These are phyloP conservation scores for Manis pentadactyla DNA, from an alignment of 2,797 vertebrate species.

Conservation along the genomic window DNA sequence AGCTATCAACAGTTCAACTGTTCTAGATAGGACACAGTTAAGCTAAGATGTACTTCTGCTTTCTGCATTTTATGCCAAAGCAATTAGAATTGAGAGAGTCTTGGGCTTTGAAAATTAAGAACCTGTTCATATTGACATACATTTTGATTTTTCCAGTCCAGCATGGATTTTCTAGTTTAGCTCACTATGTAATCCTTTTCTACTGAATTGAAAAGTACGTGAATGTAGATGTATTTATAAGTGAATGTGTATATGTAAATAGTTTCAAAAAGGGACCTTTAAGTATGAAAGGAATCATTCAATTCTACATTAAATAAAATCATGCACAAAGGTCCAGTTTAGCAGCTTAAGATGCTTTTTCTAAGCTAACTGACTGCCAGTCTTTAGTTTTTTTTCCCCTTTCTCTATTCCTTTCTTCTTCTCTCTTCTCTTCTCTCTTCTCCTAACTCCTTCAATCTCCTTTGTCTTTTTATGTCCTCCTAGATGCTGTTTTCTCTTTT, in stretches of 20 bases:
- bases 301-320: not conserved
- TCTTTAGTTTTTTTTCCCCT: not conserved
- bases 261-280: not conserved
- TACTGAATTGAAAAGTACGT: not conserved
- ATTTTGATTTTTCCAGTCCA: not conserved
- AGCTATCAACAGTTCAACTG: not conserved
- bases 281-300: not conserved
- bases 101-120: conserved; percentile 48
- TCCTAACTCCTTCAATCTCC: accelerated
- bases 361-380: not conserved
- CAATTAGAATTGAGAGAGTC: conserved; percentile 24
- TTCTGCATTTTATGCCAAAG: conserved; percentile 18
- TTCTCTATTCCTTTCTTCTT: not conserved
- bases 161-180: not conserved
- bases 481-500: not conserved
- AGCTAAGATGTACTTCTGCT: not conserved
- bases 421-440: not conserved
- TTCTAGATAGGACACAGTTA: not conserved
- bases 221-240: not conserved
- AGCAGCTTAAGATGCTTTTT: not conserved
- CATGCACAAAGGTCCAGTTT: not conserved
- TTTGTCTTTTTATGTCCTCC: not conserved
- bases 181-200: not conserved
- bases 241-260: too few species aligned
- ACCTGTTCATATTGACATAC: not conserved